A percentile compares a stretch with the other conserved stretches of the same genome.
Conservation (phyloP, 2,797 vertebrate genomes). For the Lemur catta region DNA sequence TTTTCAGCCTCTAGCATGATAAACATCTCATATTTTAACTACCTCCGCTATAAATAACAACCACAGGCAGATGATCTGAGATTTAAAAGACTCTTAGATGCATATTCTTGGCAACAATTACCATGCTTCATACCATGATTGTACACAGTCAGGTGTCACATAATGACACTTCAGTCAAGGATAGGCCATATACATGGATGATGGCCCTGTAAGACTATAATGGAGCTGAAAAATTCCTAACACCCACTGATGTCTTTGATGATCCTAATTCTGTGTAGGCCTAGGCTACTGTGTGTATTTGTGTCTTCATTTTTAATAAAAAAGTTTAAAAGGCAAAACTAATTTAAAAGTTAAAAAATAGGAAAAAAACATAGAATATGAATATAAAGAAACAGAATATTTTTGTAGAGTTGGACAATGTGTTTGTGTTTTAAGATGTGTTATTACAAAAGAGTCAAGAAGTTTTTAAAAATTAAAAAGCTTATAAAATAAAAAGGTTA, state of each 20-base stretch:
- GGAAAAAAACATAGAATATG: background rate
- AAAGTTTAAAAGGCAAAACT: background rate
- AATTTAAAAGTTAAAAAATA: background rate
- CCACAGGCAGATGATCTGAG: background rate
- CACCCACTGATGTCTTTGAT: background rate
- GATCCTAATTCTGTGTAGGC: background rate
- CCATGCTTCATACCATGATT: background rate
- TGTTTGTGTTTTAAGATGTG: background rate
- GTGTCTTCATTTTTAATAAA: background rate
- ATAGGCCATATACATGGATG: background rate
- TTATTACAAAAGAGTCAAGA: background rate
- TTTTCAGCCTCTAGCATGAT: background rate
- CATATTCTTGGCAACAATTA: background rate
- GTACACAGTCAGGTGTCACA: fast-evolving
- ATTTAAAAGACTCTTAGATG: background rate
- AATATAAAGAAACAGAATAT: background rate
- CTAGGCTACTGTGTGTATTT: background rate
- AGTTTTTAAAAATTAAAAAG: background rate
- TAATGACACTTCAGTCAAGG: background rate
- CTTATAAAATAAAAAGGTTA: background rate
- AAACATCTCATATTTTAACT: background rate
- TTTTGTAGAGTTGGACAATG: background rate
- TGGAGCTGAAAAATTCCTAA: background rate
- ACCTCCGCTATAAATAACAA: background rate
- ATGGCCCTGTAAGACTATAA: background rate